Percentiles rank a stretch among this genome's conserved stretches.
Evolutionary conservation across 2,797 vertebrate genomes (phyloP).

Genomic region (Gymnothorax javanicus): DNA sequence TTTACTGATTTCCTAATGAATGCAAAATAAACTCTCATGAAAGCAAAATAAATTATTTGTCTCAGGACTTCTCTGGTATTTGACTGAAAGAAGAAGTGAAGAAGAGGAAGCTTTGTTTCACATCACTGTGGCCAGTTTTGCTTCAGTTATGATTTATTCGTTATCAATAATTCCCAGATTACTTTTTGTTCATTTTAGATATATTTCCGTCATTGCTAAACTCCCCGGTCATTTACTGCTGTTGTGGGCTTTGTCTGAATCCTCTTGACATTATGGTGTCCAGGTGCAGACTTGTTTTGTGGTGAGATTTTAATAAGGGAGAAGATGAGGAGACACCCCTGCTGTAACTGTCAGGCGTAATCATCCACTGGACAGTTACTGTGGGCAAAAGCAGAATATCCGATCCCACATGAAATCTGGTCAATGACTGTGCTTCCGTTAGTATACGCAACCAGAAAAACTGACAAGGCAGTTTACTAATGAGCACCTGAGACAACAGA

Average conservation of each 20-base stretch:
- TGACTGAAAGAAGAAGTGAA: conserved; percentile 10
- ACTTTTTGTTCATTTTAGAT: background rate
- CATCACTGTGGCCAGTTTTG: background rate
- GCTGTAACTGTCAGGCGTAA: background rate
- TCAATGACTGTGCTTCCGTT: background rate
- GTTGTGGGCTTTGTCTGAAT: background rate
- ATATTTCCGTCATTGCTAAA: background rate
- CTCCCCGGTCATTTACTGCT: background rate
- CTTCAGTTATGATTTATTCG: background rate
- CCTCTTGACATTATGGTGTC: background rate
- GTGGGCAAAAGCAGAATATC: background rate
- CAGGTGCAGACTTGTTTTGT: background rate
- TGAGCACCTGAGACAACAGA: background rate
- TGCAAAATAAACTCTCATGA: background rate
- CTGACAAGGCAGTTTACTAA: background rate
- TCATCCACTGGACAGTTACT: background rate
- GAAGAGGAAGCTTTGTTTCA: conserved; percentile 7
- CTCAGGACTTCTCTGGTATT: background rate
- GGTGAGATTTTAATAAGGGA: background rate
- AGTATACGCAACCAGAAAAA: background rate
- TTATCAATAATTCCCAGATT: background rate
- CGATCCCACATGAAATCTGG: background rate
- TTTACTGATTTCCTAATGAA: background rate
- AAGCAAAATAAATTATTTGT: background rate
- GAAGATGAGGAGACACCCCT: background rate